These are phyloP conservation scores for Mobula hypostoma DNA, from an alignment of 2,113 vertebrate species.

Conservation along the genomic window DNA sequence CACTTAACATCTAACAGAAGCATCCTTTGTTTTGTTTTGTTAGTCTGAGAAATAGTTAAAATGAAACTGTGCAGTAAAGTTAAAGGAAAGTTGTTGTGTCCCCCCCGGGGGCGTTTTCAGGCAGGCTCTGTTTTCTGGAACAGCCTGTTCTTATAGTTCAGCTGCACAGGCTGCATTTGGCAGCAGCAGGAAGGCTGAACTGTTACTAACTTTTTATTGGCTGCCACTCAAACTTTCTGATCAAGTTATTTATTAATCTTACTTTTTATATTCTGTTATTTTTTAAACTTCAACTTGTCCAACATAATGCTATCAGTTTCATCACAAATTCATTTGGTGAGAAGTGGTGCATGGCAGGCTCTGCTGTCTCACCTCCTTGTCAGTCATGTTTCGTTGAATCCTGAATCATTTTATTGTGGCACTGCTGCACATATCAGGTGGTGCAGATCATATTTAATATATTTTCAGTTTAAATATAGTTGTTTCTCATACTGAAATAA, in stretches of 20 bases:
- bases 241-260: constrained; percentile 24
- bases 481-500: not conserved
- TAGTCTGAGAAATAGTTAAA: constrained; percentile 9
- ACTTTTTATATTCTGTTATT: not conserved
- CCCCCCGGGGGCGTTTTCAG: constrained; percentile 15
- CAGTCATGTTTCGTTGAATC: not conserved
- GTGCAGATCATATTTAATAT: not conserved
- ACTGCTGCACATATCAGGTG: not conserved
- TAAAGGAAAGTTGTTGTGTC: not conserved
- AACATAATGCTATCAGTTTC: not conserved
- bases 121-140: constrained; percentile 22
- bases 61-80: constrained; percentile 23
- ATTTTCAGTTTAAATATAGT: not conserved
- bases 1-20: constrained; percentile 23
- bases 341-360: not conserved
- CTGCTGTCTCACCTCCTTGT: not conserved
- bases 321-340: not conserved
- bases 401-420: not conserved
- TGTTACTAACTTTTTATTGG: not conserved
- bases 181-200: not conserved
- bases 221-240: not conserved
- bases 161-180: constrained; percentile 20
- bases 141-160: constrained; percentile 24
- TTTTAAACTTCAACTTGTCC: not conserved
- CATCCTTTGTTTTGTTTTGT: constrained; percentile 26